A percentile compares a stretch with the other conserved stretches of the same genome.
Evolutionary conservation across 2,113 vertebrate genomes (phyloP).

Genomic region (Vidua chalybeata): DNA sequence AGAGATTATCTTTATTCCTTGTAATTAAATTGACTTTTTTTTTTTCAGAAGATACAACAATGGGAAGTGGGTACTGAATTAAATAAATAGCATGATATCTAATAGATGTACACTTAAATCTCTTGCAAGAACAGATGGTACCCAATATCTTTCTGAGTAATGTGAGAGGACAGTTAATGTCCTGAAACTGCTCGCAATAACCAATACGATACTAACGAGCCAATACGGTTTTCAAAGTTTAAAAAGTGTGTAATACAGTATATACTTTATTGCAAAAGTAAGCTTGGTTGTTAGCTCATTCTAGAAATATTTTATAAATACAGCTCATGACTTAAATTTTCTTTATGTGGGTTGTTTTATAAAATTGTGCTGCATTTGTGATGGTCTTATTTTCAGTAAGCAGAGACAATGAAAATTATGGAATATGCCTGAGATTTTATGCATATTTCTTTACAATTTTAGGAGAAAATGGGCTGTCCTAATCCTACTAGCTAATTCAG

Average conservation of each 20-base stretch:
- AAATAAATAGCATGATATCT: constrained; percentile 87
- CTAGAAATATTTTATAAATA: not conserved
- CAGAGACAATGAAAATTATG: not conserved
- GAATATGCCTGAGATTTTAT: not conserved
- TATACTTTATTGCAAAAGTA: not conserved
- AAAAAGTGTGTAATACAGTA: constrained; percentile 39
- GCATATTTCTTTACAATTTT: not conserved
- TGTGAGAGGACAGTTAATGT: constrained; percentile 86
- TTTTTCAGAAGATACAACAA: constrained; percentile 71
- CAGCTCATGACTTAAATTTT: not conserved
- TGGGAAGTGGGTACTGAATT: constrained; percentile 79
- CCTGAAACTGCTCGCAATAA: constrained; percentile 78
- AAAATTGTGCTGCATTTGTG: not conserved
- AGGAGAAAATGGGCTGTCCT: not conserved
- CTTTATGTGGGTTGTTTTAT: not conserved
- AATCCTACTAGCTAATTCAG: not conserved
- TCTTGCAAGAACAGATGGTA: constrained; percentile 84
- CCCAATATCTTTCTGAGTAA: constrained; percentile 82
- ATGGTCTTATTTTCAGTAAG: not conserved
- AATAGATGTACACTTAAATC: constrained; percentile 80
- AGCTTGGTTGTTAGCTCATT: not conserved
- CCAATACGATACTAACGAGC: constrained; percentile 69
- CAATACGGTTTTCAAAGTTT: constrained; percentile 59
- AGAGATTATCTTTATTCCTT: constrained; percentile 84
- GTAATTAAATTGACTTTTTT: constrained; percentile 86